Base-by-base conservation (phyloP, 2,888 invertebrate genomes). In the Drosophila infuscata region DNA sequence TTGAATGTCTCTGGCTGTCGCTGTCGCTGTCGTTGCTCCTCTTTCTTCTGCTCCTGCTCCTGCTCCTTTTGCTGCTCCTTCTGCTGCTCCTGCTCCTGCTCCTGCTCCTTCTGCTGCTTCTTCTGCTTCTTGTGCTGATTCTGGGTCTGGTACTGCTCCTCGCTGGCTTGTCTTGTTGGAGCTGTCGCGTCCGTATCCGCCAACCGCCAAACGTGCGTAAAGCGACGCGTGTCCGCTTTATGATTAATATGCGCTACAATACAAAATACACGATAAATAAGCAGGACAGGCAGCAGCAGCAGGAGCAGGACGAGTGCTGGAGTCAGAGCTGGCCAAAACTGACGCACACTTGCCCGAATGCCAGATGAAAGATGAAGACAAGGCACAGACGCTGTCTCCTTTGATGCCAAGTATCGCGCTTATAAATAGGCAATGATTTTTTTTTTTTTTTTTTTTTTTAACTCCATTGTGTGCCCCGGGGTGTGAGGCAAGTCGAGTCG, bases 211-310 rank as follows among this genome's bases (percentile, higher is more conserved):
- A 89, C 90, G 86, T 86, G 86, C 86, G 90, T 86, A 89, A 86
- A 89, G 90, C 86, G 90, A 89, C 90, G 90, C 86, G 86, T 86
- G 90, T 86, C 86, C 86, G 86, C 86, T 86, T 86, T 86, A 89
- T 86, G 86, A 86, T 86, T 86, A 86, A 86, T 86, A 86, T 86
- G 88, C 86, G 86, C 90, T 89, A 86, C 86, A 89, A 86, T 81
- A 89, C 81, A 79, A 88, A 85, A 88, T 87, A 89, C 83, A 88
- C 86, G 88, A 79, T 84, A 81, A 70, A 73, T 84, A 77, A 80
- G 81, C 67, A 64, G 74, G n/a, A 69, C 67, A 41, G 30, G 52
- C 4, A 64, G 41, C 41, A 58, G 53, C 15, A 33, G 54, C 57
- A 6, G 36, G 15, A 30, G 9, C 43, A 46, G 25, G 25, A 25